Evolutionary conservation across 2,888 invertebrate species (phyloP).

Genomic region (Pristionchus fissidentatus): DNA sequence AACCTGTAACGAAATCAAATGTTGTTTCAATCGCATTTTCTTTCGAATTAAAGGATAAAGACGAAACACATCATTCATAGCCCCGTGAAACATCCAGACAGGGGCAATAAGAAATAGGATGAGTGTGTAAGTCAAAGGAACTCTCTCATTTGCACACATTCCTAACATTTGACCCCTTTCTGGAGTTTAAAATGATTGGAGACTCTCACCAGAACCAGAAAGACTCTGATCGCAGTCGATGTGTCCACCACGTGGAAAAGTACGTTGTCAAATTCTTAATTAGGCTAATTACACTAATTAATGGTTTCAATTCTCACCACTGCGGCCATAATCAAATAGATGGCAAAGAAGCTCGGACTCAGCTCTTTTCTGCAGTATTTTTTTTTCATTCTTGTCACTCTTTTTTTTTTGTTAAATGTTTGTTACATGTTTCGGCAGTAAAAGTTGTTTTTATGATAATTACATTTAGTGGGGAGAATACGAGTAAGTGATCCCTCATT

Average conservation of each 20-base stretch:
- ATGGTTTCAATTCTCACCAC: not conserved
- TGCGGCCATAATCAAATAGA: constrained; percentile 11
- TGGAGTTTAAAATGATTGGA: not conserved
- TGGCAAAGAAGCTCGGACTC: constrained; percentile 6
- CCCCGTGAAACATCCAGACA: too few species aligned
- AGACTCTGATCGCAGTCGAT: not conserved
- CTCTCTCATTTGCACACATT: too few species aligned
- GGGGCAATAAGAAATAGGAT: too few species aligned
- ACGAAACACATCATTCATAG: too few species aligned
- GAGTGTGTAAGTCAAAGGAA: too few species aligned
- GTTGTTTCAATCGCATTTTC: too few species aligned
- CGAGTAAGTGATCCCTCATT: too few species aligned
- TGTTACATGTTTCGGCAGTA: too few species aligned
- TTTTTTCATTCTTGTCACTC: not conserved
- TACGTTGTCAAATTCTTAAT: constrained; percentile 7
- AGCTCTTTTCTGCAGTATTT: constrained; percentile 1
- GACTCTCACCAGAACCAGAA: constrained; percentile 7
- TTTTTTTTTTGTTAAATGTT: not conserved
- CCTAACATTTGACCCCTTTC: too few species aligned
- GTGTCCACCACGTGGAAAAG: constrained; percentile 26
- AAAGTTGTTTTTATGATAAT: too few species aligned
- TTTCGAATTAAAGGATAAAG: too few species aligned
- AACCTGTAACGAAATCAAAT: not conserved
- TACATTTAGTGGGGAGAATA: too few species aligned
- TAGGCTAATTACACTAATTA: not conserved